Percentiles rank a stretch among this genome's conserved stretches.
Evolutionary conservation across 2,888 invertebrate genomes (phyloP).

Genomic region (Aspidiotus rigidus): DNA sequence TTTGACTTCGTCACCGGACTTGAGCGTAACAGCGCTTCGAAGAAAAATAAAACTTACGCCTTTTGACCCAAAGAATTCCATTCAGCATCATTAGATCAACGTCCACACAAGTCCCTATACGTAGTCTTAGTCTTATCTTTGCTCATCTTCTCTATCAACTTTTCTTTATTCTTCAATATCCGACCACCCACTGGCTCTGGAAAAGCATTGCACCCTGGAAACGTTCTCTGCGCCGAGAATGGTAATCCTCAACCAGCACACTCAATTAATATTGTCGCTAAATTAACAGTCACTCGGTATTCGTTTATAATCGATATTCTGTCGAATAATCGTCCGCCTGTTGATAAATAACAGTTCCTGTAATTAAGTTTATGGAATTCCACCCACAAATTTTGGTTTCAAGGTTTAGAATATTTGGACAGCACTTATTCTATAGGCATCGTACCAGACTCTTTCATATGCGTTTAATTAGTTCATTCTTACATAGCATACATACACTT

Average conservation of each 20-base stretch:
- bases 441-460: background rate
- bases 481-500: too few species aligned
- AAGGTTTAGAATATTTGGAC: too few species aligned
- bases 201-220: slow-evolving; percentile 22
- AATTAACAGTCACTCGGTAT: slow-evolving; percentile 28
- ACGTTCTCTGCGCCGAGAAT: background rate
- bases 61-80: slow-evolving; percentile 29
- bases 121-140: slow-evolving; percentile 10
- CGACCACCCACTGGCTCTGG: slow-evolving; percentile 27
- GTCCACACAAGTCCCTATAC: slow-evolving; percentile 21
- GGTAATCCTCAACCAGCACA: slow-evolving; percentile 21
- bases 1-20: slow-evolving; percentile 1
- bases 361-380: slow-evolving; percentile 4
- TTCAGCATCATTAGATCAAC: slow-evolving; percentile 14
- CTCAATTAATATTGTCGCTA: slow-evolving; percentile 33
- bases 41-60: slow-evolving; percentile 17
- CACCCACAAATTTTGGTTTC: background rate
- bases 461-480: slow-evolving; percentile 3
- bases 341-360: background rate
- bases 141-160: slow-evolving; percentile 23
- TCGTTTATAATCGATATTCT: slow-evolving; percentile 15
- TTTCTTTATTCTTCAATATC: slow-evolving; percentile 10
- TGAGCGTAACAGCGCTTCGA: background rate
- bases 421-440: too few species aligned
- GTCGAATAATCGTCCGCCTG: background rate